These are phyloP conservation scores for Felis chaus DNA, from an alignment of 2,113 vertebrate species.

Conservation along the genomic window DNA sequence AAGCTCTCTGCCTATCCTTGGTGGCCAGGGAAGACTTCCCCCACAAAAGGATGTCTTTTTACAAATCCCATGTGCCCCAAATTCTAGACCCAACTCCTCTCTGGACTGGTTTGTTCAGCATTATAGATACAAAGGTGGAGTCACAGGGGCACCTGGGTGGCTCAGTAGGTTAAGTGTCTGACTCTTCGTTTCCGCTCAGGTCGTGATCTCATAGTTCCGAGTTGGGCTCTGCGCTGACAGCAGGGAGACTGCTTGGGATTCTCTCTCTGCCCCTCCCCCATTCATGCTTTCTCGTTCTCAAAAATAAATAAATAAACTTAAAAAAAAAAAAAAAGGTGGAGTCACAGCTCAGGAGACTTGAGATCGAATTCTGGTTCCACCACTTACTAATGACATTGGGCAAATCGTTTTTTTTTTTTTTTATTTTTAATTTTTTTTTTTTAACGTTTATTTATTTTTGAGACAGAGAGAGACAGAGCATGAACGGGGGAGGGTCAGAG, in stretches of 20 bases:
- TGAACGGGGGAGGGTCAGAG: too few species aligned
- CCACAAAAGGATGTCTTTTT: background rate
- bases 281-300: too few species aligned
- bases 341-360: background rate
- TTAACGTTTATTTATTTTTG: too few species aligned
- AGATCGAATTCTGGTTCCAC: background rate
- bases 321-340: background rate
- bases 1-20: background rate
- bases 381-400: background rate
- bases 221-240: too few species aligned
- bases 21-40: background rate
- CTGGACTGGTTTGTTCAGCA: background rate
- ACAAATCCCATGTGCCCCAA: background rate
- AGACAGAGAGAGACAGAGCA: too few species aligned
- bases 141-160: background rate
- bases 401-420: background rate
- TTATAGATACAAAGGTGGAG: background rate
- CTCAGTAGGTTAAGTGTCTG: too few species aligned
- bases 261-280: too few species aligned
- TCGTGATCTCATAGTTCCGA: too few species aligned
- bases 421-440: too few species aligned
- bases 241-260: too few species aligned
- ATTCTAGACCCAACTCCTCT: background rate
- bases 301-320: too few species aligned
- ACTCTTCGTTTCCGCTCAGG: too few species aligned